Percentiles rank a stretch among this genome's conserved stretches.
These are phyloP conservation scores for Hyposoter dolosus DNA, from an alignment of 2,888 invertebrate species.

Conservation along the genomic window DNA sequence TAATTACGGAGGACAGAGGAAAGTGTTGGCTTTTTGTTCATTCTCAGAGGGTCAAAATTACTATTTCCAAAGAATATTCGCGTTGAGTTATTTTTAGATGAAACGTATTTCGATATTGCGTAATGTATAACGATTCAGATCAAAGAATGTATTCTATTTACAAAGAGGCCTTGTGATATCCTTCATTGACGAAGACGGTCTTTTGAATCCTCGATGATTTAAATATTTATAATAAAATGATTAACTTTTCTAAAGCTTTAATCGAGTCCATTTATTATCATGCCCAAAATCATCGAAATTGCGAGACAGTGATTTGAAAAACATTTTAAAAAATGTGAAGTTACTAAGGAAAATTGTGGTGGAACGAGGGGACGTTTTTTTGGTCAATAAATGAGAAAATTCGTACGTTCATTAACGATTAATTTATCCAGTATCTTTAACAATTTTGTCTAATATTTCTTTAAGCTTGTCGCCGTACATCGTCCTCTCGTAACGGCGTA, in stretches of 20 bases:
- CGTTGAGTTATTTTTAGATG: background rate
- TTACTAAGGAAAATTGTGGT: background rate
- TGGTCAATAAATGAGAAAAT: conserved; percentile 15
- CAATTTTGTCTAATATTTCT: conserved; percentile 74
- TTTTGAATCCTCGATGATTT: conserved; percentile 4
- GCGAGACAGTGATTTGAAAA: background rate
- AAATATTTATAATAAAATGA: conserved; percentile 43
- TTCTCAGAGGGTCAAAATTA: conserved; percentile 11
- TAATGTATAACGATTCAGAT: background rate
- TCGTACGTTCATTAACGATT: background rate
- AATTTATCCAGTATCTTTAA: conserved; percentile 67
- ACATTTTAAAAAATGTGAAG: background rate
- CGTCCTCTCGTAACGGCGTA: conserved; percentile 74
- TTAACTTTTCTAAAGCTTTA: conserved; percentile 16
- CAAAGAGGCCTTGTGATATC: conserved; percentile 54
- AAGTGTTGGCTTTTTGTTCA: conserved; percentile 33
- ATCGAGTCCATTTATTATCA: conserved; percentile 12
- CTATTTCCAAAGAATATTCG: conserved; percentile 3
- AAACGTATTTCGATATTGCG: conserved; percentile 27
- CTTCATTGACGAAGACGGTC: conserved; percentile 26
- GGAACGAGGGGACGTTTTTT: background rate
- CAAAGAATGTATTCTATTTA: conserved; percentile 36
- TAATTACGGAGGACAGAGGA: conserved; percentile 34
- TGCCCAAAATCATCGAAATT: background rate
- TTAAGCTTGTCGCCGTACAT: conserved; percentile 75